A percentile compares a stretch with the other conserved stretches of the same genome.
Evolutionary conservation across 1,140 invertebrate species (phyloP).

Genomic region (Orchestia grillus): DNA sequence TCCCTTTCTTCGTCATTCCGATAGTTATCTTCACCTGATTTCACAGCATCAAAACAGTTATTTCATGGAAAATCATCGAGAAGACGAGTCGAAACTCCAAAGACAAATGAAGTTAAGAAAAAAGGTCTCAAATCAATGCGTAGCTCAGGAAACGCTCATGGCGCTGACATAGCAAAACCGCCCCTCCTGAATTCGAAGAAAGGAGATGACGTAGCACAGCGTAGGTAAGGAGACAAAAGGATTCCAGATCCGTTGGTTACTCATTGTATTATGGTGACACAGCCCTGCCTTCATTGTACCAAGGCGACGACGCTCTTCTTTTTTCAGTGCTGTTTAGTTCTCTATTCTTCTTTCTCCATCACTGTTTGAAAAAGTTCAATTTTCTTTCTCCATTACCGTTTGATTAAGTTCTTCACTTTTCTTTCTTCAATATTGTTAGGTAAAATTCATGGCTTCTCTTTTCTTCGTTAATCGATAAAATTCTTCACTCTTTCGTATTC

Average conservation of each 20-base stretch:
- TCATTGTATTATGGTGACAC: background rate
- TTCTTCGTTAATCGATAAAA: too few species aligned
- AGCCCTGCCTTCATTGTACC: background rate
- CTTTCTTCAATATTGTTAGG: too few species aligned
- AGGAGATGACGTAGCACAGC: background rate
- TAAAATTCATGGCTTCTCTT: too few species aligned
- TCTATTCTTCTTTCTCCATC: background rate
- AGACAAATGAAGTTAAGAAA: background rate
- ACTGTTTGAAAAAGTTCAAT: too few species aligned
- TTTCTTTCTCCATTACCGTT: too few species aligned
- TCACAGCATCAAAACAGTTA: background rate
- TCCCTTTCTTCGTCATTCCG: background rate
- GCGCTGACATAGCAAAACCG: background rate
- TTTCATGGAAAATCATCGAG: background rate
- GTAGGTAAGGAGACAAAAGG: slow-evolving; percentile 2
- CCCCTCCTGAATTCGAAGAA: background rate
- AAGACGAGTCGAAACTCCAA: slow-evolving; percentile 12
- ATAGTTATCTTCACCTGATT: background rate
- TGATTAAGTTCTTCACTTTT: too few species aligned
- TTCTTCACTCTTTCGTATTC: too few species aligned
- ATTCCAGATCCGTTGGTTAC: background rate
- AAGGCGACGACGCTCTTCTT: background rate
- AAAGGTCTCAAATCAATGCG: slow-evolving; percentile 28
- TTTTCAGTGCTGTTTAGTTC: background rate
- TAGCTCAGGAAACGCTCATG: background rate